A percentile compares a stretch with the other conserved stretches of the same genome.
These are phyloP conservation scores for Leistus spinibarbis DNA, from an alignment of 2,888 invertebrate species.

Conservation along the genomic window DNA sequence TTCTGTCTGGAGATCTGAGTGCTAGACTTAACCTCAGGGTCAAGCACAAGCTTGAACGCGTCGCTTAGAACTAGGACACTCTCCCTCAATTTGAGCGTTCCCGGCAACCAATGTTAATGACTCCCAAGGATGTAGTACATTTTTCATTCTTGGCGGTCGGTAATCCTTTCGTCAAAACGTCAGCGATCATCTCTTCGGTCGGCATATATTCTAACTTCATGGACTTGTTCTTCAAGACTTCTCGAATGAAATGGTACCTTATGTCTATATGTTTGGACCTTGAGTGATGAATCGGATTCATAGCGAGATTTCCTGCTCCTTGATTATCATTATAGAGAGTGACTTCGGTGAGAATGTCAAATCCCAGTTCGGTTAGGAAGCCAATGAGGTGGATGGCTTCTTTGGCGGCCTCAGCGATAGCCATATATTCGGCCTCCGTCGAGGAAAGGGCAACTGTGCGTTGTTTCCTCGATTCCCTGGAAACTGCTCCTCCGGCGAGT, in stretches of 20 bases:
- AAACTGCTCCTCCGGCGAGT: conserved; percentile 18
- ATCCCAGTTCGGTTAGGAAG: conserved; percentile 36
- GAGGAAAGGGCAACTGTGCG: conserved; percentile 39
- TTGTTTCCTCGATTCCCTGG: conserved; percentile 42
- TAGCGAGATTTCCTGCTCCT: conserved; percentile 35
- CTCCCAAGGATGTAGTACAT: conserved; percentile 23
- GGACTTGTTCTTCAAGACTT: conserved; percentile 22
- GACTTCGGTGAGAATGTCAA: background rate
- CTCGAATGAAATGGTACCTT: conserved; percentile 39
- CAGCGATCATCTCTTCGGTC: conserved; percentile 39
- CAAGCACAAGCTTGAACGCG: no score
- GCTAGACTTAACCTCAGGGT: no score
- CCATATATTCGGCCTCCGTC: no score
- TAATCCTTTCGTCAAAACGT: conserved; percentile 40
- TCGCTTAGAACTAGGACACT: no score
- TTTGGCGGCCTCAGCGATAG: no score
- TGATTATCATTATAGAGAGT: conserved; percentile 40
- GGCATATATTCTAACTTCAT: conserved; percentile 32
- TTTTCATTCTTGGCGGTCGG: conserved; percentile 18
- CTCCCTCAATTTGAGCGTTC: conserved; percentile 37
- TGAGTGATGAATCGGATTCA: conserved; percentile 39
- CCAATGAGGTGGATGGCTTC: conserved; percentile 33
- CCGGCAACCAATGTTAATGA: background rate
- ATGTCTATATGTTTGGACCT: conserved; percentile 42
- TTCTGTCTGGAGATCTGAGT: no score